phyloP scores from a whole-genome alignment of 2,797 vertebrate genomes.

The Anguilla anguilla region DNA sequence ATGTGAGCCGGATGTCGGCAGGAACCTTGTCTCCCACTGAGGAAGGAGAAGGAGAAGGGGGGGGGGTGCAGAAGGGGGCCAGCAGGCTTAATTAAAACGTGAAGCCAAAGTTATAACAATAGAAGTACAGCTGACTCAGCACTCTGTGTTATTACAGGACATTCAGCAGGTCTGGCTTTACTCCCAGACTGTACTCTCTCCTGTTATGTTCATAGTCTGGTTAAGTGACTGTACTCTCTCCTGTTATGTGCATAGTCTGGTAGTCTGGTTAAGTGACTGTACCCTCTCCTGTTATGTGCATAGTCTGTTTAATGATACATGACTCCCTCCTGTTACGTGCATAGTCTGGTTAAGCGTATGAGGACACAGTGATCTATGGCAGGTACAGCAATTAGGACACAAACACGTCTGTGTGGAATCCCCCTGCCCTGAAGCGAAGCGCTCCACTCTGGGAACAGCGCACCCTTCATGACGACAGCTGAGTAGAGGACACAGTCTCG shows the following conservation, averaged over 20 bases:
- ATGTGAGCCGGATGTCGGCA: slow-evolving; percentile 95
- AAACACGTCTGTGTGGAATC: neutral
- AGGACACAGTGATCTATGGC: too few species aligned
- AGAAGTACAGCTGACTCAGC: neutral
- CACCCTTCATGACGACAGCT: neutral
- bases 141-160: neutral
- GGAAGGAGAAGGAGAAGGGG: slow-evolving; percentile 32
- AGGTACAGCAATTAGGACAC: too few species aligned
- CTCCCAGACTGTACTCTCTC: neutral
- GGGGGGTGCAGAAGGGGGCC: neutral
- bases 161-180: neutral
- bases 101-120: neutral
- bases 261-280: neutral
- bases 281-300: neutral
- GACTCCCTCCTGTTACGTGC: too few species aligned
- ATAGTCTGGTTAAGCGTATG: neutral
- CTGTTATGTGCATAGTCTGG: too few species aligned
- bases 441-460: neutral
- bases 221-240: neutral
- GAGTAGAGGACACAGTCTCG: too few species aligned
- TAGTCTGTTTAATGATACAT: too few species aligned
- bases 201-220: neutral
- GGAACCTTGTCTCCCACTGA: slow-evolving; percentile 98
- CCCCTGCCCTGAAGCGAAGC: neutral
- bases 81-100: slow-evolving; percentile 10